These are phyloP conservation scores for Cryptophagus acutangulus DNA, from an alignment of 2,888 invertebrate species.

Conservation along the genomic window DNA sequence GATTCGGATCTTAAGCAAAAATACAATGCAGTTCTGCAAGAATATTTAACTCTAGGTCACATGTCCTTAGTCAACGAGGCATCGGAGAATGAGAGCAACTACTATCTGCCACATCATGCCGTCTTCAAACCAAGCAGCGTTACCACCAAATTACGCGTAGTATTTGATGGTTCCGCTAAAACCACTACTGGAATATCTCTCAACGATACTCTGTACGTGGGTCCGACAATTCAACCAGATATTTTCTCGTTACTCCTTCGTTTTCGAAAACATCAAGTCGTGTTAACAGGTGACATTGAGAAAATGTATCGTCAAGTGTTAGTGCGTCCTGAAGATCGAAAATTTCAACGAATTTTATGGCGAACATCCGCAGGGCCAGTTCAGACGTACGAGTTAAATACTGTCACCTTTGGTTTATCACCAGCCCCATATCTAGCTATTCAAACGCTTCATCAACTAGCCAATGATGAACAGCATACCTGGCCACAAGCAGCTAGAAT, in stretches of 20 bases:
- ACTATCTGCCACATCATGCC: slow-evolving; percentile 4
- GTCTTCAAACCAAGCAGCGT: neutral
- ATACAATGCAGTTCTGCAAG: neutral
- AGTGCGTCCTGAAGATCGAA: neutral
- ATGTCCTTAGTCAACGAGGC: neutral
- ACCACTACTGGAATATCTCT: slow-evolving; percentile 1
- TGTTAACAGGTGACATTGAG: neutral
- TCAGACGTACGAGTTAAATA: slow-evolving; percentile 5
- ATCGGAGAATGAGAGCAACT: neutral
- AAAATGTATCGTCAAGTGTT: slow-evolving; percentile 5
- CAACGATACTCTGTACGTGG: neutral
- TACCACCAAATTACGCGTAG: slow-evolving; percentile 3
- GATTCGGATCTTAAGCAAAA: no score
- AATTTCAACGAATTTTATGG: slow-evolving; percentile 4
- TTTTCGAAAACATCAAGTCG: neutral
- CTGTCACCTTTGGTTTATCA: slow-evolving; percentile 9
- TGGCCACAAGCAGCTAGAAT: no score
- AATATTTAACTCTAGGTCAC: slow-evolving; percentile 5
- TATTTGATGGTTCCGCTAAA: slow-evolving; percentile 1
- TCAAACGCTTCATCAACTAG: no score
- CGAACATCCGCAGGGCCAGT: neutral
- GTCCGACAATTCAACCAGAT: neutral
- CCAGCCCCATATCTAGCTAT: slow-evolving; percentile 3
- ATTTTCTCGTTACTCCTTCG: slow-evolving; percentile 2
- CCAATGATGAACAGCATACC: no score